These are phyloP conservation scores for Donacobius atricapilla DNA, from an alignment of 2,113 vertebrate species.

Conservation along the genomic window DNA sequence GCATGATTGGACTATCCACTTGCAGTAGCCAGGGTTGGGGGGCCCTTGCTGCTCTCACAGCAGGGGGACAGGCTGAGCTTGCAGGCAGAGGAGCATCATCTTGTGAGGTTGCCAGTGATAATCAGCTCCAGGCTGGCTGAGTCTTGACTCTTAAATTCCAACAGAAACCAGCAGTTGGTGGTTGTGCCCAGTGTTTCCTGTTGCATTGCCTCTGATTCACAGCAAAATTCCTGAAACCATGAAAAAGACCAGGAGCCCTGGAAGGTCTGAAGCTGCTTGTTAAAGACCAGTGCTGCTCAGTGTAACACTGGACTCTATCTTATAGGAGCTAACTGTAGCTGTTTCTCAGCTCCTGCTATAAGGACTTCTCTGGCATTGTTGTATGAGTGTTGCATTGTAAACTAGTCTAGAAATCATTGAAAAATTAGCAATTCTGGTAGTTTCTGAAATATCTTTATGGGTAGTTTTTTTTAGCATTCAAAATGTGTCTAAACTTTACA, in stretches of 20 bases:
- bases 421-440: neutral
- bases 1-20: neutral
- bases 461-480: neutral
- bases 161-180: neutral
- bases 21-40: neutral
- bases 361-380: neutral
- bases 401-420: neutral
- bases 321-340: neutral
- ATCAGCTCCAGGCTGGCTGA: neutral
- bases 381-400: neutral
- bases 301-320: neutral
- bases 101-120: neutral
- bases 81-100: neutral
- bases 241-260: neutral
- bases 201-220: neutral
- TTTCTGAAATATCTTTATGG: neutral
- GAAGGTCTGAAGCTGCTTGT: neutral
- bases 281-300: neutral
- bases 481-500: neutral
- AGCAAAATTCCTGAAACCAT: neutral
- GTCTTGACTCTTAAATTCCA: neutral
- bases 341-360: neutral
- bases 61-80: neutral
- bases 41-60: neutral
- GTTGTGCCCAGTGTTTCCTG: neutral